Base-by-base conservation (phyloP, 2,888 invertebrate species). In the Ceratothoa steindachneri region DNA sequence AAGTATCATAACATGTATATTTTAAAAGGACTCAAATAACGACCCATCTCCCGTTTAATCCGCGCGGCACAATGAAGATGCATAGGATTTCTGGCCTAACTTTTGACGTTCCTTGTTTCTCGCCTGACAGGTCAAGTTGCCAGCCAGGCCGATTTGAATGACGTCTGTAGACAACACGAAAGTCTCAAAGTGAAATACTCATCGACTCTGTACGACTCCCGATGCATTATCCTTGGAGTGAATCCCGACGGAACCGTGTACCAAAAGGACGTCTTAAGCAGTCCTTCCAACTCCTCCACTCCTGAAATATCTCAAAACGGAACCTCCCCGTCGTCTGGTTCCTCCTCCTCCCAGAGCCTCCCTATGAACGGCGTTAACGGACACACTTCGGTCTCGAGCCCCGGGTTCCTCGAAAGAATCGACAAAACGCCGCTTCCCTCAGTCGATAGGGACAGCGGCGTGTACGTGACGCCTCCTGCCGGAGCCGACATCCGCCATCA, bases 111-210 rank as follows among this genome's bases (percentile, higher is more conserved):
- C n/a, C n/a, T n/a, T n/a, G n/a, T n/a, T n/a, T n/a, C n/a, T n/a
- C n/a, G n/a, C n/a, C n/a, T n/a, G n/a, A 53, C 81, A 85, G 86
- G 85, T 12, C 93, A 93, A 85, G 94, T 92, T 83, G 90, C 91
- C 77, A 90, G 89, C 75, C 94, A 94, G 86, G 87, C 88, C 9
- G 94, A 95, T 83, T 85, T 95, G 55, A 93, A 94, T 85, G 94
- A 94, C 84, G 88, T 94, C 2, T 95, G 94, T 83, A 86, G 93
- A 67, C 89, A 93, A 31, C 95, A 95, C 83, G 95, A 94, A 83
- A 91, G 91, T 66, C 86, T 94, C 0, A 94, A 94, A 85, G 93
- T 93, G 27, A 93, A 93, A 82, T 95, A 95, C 82, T 89, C 89
- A 22, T 89, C 88, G 81, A 94, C 95, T 0, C 85, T 95, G 64